Percentiles rank a stretch among this genome's conserved stretches.
Conservation (phyloP, 92 coral and sea anemone genomes). For the Zoanthus solanderi region DNA sequence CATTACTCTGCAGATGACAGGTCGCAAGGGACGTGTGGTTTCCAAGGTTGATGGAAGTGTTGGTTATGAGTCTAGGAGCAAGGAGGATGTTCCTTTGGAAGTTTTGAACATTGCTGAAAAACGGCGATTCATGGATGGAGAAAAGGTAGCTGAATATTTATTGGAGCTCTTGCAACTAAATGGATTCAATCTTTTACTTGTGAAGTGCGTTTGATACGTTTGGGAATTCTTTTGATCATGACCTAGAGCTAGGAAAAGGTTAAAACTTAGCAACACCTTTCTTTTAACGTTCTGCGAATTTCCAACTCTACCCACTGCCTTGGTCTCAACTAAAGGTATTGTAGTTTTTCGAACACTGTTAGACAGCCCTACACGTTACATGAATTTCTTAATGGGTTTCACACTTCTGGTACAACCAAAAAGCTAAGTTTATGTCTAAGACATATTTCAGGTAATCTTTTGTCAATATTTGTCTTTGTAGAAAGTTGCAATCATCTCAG, state of each 20-base stretch:
- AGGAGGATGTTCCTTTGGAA: conserved; percentile 90
- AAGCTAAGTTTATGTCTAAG: neutral
- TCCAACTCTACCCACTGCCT: no score
- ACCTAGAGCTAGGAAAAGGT: no score
- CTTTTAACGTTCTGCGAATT: no score
- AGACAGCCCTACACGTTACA: no score
- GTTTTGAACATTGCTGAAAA: conserved; percentile 87
- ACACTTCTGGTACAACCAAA: neutral
- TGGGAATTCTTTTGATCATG: no score
- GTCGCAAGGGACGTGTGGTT: conserved; percentile 97
- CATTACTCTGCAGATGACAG: conserved; percentile 82
- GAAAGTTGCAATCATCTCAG: conserved; percentile 94
- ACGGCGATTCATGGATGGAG: conserved; percentile 92
- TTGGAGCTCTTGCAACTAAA: neutral
- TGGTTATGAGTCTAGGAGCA: conserved; percentile 88
- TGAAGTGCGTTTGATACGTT: no score
- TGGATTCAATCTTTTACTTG: no score
- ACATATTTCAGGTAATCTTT: neutral
- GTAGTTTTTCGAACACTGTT: no score
- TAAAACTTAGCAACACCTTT: no score
- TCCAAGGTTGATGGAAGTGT: conserved; percentile 84
- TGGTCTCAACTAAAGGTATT: no score
- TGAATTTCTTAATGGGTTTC: no score
- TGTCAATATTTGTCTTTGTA: conserved; percentile 37
- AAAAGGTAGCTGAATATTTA: conserved; percentile 68